Percentiles rank a stretch among this genome's conserved stretches.
Conservation (phyloP, 2,888 invertebrate species). For the Ceriagrion tenellum region DNA sequence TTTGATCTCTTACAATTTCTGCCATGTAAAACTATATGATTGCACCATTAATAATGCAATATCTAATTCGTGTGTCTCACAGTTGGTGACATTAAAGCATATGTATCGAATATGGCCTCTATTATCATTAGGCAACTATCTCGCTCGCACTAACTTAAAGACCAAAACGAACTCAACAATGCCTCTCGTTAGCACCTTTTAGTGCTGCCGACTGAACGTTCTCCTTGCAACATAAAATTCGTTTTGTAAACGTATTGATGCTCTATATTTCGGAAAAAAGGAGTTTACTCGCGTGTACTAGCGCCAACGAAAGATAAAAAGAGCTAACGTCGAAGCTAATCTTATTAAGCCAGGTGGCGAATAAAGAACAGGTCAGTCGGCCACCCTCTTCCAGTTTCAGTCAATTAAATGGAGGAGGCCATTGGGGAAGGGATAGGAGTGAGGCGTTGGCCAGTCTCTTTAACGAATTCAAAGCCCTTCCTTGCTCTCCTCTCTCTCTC, state of each 20-base stretch:
- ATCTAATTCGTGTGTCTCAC: too few species aligned
- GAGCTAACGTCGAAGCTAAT: not conserved
- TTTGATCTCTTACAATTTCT: too few species aligned
- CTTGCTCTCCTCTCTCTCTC: not conserved
- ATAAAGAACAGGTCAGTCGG: not conserved
- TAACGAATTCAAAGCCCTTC: not conserved
- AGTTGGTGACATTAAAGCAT: too few species aligned
- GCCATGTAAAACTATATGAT: too few species aligned
- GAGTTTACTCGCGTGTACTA: not conserved
- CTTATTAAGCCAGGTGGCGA: not conserved
- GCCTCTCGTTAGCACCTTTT: not conserved
- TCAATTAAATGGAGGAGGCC: conserved; percentile 7
- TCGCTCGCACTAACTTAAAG: too few species aligned
- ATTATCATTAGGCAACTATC: too few species aligned
- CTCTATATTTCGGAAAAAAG: not conserved
- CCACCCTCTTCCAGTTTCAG: not conserved
- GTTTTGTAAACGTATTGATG: not conserved
- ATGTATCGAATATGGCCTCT: too few species aligned
- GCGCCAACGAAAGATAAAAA: not conserved
- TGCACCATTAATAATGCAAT: too few species aligned
- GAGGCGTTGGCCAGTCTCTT: not conserved
- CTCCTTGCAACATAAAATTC: not conserved
- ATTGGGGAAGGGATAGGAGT: not conserved
- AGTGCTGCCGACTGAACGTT: not conserved
- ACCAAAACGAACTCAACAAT: too few species aligned